Evolutionary conservation across 1,140 invertebrate genomes (phyloP), one percentile per base, ranked within the genome.

Genomic region (Goniozus legneri): DNA sequence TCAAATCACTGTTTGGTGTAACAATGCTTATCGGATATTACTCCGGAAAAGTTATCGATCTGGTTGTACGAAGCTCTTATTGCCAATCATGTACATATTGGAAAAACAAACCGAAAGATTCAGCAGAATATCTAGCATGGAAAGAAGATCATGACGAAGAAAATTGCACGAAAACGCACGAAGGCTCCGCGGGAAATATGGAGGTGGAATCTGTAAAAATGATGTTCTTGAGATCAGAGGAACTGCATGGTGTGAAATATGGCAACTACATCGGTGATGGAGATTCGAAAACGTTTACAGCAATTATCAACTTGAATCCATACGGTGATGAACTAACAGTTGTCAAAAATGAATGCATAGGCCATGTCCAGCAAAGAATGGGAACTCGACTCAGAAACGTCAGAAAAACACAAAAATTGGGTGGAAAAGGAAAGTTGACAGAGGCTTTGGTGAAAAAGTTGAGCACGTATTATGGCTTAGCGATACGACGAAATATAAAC

Each of bases 1-100:
- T 61, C 54, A 47, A 44, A 18, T 63, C 60, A 33, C 50, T 60
- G 34, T 58, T 52, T 39, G 59, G 59, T 2, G 47, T 53, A 31
- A 33, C 47, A 14, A 55, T 44, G 18, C 43, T 57, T 24, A 57
- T 57, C 16, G 44, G 44, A 8, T 36, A 53, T 44, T 47, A 44
- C 31, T 35, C 39, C 21, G 47, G 50, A 4, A 54, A 54, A 57
- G 46, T 65, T 7, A 40, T 65, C 12, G 58, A 65, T 54, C 27
- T 58, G 12, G 38, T 31, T 8, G 53, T 66, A 12, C 56, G 44
- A 50, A 33, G 39, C 16, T 15, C 27, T 44, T 47, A 47, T 32
- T 54, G 50, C 35, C 37, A 51, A 27, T 39, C 42, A n/a, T 56
- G 47, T 46, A 50, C 30, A 44, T 50, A 41, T 50, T 57, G 52